These are phyloP conservation scores for Lepus europaeus DNA, from an alignment of 2,113 vertebrate genomes.

Conservation along the genomic window DNA sequence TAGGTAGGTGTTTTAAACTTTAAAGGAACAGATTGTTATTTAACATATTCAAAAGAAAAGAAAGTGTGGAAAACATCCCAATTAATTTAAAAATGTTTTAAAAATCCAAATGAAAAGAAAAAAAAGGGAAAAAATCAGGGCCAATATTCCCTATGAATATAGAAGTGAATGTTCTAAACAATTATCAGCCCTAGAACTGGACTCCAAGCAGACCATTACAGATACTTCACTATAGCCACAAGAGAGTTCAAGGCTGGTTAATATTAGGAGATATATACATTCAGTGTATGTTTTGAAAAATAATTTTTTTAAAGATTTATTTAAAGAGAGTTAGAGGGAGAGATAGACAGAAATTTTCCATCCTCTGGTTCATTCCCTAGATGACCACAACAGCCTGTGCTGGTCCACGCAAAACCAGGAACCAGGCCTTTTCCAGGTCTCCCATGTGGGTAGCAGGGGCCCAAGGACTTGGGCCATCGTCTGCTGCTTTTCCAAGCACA, in stretches of 20 bases:
- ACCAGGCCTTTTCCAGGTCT: no score
- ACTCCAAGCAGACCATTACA: neutral
- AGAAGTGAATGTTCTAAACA: constrained; percentile 21
- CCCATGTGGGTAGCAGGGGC: no score
- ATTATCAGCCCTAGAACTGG: neutral
- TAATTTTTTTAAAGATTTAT: no score
- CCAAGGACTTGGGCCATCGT: no score
- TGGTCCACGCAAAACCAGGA: no score
- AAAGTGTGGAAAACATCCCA: neutral
- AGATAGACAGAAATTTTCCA: no score
- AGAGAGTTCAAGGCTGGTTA: constrained; percentile 39
- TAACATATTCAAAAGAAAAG: constrained; percentile 43
- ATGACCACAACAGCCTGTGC: no score
- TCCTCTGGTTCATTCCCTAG: no score
- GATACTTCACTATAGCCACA: neutral
- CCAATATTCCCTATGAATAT: neutral
- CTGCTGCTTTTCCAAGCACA: no score
- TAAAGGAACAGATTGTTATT: constrained; percentile 39
- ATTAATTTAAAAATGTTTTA: constrained; percentile 40
- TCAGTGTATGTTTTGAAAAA: neutral
- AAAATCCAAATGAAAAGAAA: neutral
- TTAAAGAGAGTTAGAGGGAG: no score
- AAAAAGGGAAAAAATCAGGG: neutral
- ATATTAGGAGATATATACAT: neutral
- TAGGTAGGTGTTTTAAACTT: constrained; percentile 46